phyloP scores from a whole-genome alignment of 1,140 invertebrate species.

The Neomicropteryx cornuta region DNA sequence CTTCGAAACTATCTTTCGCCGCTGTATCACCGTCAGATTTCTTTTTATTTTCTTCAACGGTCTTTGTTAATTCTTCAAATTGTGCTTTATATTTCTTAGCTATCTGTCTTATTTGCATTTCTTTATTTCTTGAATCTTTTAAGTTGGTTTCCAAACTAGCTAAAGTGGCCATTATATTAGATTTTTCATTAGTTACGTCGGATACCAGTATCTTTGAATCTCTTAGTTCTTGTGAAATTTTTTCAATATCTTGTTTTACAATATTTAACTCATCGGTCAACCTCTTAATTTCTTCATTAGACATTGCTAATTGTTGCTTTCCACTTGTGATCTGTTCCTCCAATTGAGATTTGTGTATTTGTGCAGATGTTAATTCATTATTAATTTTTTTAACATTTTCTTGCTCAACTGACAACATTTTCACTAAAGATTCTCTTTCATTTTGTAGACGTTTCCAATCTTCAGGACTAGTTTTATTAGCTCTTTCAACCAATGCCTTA shows the following conservation, averaged over 20 bases:
- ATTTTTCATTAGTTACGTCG: constrained; percentile 48
- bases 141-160: constrained; percentile 55
- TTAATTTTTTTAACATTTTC: constrained; percentile 51
- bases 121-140: constrained; percentile 63
- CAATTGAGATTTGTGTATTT: constrained; percentile 57
- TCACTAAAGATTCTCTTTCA: constrained; percentile 66
- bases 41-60: constrained; percentile 49
- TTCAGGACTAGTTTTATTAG: constrained; percentile 83
- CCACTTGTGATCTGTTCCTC: constrained; percentile 58
- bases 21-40: constrained; percentile 37
- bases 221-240: constrained; percentile 44
- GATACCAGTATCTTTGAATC: constrained; percentile 40
- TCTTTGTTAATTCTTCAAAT: constrained; percentile 60
- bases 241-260: constrained; percentile 32
- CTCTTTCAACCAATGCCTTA: constrained; percentile 80
- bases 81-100: constrained; percentile 87
- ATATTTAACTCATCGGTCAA: constrained; percentile 38
- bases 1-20: constrained; percentile 26
- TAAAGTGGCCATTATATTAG: constrained; percentile 56
- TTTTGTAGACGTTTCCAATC: constrained; percentile 81
- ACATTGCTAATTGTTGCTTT: constrained; percentile 38
- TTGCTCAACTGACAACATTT: constrained; percentile 61
- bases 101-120: constrained; percentile 77
- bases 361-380: constrained; percentile 51
- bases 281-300: constrained; percentile 43